These are phyloP conservation scores for Latheticus oryzae DNA, from an alignment of 2,888 invertebrate genomes.

Conservation along the genomic window DNA sequence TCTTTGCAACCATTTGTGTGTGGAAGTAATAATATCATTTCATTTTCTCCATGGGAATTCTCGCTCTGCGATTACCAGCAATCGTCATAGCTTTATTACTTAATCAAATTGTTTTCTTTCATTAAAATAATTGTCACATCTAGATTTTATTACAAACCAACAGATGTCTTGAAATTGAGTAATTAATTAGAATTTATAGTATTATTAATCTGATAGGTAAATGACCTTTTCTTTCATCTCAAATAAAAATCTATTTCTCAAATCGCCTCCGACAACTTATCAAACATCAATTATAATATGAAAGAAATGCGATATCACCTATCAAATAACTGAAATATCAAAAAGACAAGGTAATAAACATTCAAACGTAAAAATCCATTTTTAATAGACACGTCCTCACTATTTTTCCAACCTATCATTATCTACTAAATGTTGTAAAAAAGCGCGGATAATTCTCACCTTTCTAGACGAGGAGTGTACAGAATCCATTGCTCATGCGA, in stretches of 20 bases:
- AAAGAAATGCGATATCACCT: not conserved
- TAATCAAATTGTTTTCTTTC: conserved; percentile 21
- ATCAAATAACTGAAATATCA: not conserved
- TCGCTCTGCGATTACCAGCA: conserved; percentile 15
- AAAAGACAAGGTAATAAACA: conserved; percentile 5
- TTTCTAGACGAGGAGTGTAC: conserved; percentile 25
- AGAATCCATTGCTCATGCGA: conserved; percentile 33
- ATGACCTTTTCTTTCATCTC: conserved; percentile 4
- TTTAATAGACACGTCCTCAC: conserved; percentile 9
- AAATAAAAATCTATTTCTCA: conserved; percentile 5
- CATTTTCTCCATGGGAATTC: conserved; percentile 17
- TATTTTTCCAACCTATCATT: conserved; percentile 32
- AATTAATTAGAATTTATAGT: conserved; percentile 22
- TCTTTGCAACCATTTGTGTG: too few relatives aligned
- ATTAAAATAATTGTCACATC: conserved; percentile 32
- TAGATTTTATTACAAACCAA: conserved; percentile 14
- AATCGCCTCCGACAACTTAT: not conserved
- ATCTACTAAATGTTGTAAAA: conserved; percentile 8
- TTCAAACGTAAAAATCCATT: not conserved
- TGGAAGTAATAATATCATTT: conserved; percentile 10
- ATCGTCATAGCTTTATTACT: conserved; percentile 30
- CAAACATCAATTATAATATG: conserved; percentile 5
- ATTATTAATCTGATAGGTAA: conserved; percentile 22
- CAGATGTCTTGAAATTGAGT: conserved; percentile 13
- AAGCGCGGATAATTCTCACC: conserved; percentile 24